Evolutionary conservation across 2,888 invertebrate species (phyloP).

Genomic region (Glyphotaelius pellucidus): DNA sequence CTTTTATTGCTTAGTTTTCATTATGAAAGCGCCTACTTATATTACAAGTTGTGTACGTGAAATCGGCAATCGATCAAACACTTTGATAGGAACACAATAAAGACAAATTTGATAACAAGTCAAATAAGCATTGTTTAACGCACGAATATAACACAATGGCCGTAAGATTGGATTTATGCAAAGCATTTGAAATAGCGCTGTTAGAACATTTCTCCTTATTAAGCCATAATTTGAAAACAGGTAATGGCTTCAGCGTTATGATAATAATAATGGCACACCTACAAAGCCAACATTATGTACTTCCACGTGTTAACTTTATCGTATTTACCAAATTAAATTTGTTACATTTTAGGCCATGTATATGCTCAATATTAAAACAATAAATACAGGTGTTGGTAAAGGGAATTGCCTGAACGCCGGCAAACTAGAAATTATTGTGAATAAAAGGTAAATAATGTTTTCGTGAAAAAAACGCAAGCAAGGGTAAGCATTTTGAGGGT

Average conservation of each 20-base stretch:
- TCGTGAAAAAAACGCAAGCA: not conserved
- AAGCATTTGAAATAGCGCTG: slow-evolving; percentile 13
- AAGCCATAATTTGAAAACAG: slow-evolving; percentile 16
- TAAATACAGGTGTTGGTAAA: not conserved
- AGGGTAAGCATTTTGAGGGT: not conserved
- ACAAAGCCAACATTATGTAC: not conserved
- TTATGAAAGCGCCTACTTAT: not conserved
- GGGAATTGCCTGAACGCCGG: not conserved
- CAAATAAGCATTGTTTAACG: slow-evolving; percentile 2
- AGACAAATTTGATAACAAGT: not conserved
- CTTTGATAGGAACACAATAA: not conserved
- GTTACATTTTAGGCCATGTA: not conserved
- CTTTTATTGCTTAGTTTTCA: not conserved
- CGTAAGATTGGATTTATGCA: slow-evolving; percentile 19
- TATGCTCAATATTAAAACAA: not conserved
- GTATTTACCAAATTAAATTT: not conserved
- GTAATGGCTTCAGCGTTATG: not conserved
- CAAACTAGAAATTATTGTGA: not conserved
- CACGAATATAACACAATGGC: not conserved
- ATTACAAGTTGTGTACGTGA: not conserved
- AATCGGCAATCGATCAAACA: slow-evolving; percentile 2
- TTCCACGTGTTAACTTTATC: not conserved
- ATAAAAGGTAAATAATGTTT: not conserved
- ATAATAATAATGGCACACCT: slow-evolving; percentile 2
- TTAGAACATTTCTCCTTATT: slow-evolving; percentile 3